phyloP scores from a whole-genome alignment of 2,113 vertebrate genomes.

The Tinamus guttatus region DNA sequence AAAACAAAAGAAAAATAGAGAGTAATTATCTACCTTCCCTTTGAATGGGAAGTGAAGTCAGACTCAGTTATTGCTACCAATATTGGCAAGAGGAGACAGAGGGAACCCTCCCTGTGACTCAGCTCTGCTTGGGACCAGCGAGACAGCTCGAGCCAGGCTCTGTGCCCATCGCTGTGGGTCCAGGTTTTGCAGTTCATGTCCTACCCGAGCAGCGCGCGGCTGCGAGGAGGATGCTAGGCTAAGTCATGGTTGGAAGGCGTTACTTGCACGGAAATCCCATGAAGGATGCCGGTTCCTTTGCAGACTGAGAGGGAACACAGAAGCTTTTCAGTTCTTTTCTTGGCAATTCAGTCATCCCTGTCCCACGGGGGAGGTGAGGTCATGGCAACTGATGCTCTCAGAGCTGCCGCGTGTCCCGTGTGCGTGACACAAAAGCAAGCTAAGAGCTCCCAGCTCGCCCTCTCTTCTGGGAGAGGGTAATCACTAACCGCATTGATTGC shows the following conservation, averaged over 20 bases:
- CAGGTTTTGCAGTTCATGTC: background rate
- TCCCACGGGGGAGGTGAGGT: constrained; percentile 47
- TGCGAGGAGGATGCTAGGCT: background rate
- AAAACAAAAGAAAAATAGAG: background rate
- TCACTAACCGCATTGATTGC: constrained; percentile 48
- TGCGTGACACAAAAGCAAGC: constrained; percentile 27
- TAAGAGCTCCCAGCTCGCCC: constrained; percentile 32
- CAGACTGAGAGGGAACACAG: constrained; percentile 36
- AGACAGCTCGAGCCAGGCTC: background rate
- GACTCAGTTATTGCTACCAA: background rate
- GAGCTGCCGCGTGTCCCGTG: background rate
- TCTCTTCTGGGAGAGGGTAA: constrained; percentile 30
- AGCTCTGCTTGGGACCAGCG: background rate
- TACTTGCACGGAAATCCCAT: background rate
- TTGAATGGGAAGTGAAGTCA: background rate
- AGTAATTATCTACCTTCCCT: background rate
- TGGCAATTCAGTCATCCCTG: background rate
- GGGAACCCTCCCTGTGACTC: background rate
- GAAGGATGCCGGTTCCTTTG: background rate
- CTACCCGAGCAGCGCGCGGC: fast-evolving
- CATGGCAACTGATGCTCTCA: constrained; percentile 11
- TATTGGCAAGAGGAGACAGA: fast-evolving
- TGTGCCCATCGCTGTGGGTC: background rate
- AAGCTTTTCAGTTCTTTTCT: constrained; percentile 61
- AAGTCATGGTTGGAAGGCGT: background rate